Evolutionary conservation across 2,797 vertebrate genomes (phyloP), one percentile per base, ranked within the genome.

Genomic region (Schizothorax lantsangensis): DNA sequence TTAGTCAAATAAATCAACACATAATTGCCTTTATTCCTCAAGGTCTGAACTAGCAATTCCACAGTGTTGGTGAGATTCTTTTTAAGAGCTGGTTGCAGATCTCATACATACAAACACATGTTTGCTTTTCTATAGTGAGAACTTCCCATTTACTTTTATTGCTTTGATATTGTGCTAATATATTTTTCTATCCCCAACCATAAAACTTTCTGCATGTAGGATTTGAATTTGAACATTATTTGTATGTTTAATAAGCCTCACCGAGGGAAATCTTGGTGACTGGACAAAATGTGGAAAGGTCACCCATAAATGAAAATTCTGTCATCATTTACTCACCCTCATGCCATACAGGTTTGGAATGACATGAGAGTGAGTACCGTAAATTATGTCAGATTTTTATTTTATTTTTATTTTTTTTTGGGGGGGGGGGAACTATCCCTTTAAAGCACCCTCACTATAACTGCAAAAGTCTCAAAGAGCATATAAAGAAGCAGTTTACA

Each of bases 1-100:
- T 84, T 84, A 80, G 45, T 75, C 30, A 84, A 62, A 86, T 77
- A 84, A 88, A 81, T 84, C 52, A 86, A 49, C 52, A 88, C 69
- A 49, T 57, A 81, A 81, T 36, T 84, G 36, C 43, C n/a, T 52
- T 52, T 49, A 40, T 52, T 79, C 47, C 23, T 26, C 14, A 52
- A 52, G 38, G 49, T 79, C 64, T 69, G 47, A 57, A 38, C 47
- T 33, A 6, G 21, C 15, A 43, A 14, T 30, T 69, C 36, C 14
- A 54, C 10, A 45, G 33, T 74, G 45, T 30, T 73, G 47, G 52
- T 62, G 15, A 84, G 45, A 38, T 38, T 81, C 21, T 19, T 81
- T 38, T 26, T 10, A 11, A n/a, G n/a, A 52, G 45, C 15, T 43
- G n/a, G 49, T 69, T 59, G n/a, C 17, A 52, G 7, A 38, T 49